Evolutionary conservation across 92 coral and sea anemone species (phyloP).

Genomic region (Galaxea fascicularis): DNA sequence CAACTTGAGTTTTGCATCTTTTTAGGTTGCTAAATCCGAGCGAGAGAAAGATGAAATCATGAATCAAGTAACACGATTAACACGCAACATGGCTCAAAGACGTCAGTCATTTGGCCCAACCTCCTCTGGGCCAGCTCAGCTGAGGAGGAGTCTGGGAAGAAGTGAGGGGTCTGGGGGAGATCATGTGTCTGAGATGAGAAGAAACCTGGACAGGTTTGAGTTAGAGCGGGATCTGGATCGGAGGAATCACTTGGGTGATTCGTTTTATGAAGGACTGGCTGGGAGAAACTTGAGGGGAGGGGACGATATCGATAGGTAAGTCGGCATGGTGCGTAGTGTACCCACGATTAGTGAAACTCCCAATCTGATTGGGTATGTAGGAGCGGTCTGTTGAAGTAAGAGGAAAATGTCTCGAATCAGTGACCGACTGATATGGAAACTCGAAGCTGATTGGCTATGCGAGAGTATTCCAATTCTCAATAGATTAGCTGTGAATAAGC

Average conservation of each 20-base stretch:
- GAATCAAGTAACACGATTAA: conserved; percentile 78
- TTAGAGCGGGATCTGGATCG: conserved; percentile 74
- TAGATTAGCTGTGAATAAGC: no score
- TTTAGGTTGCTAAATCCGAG: conserved; percentile 82
- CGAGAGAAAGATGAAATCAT: conserved; percentile 84
- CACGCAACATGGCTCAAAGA: conserved; percentile 70
- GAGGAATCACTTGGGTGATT: conserved; percentile 57
- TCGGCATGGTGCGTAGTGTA: background rate
- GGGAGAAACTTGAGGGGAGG: conserved; percentile 47
- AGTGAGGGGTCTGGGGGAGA: conserved; percentile 68
- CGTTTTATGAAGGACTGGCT: conserved; percentile 41
- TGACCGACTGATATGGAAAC: no score
- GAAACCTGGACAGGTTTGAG: conserved; percentile 80
- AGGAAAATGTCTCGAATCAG: no score
- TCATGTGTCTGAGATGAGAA: conserved; percentile 68
- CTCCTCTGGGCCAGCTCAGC: conserved; percentile 27
- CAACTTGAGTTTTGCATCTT: background rate
- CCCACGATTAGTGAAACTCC: no score
- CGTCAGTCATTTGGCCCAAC: conserved; percentile 82
- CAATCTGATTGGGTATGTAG: no score
- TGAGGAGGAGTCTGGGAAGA: conserved; percentile 65
- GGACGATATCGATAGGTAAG: conserved; percentile 50
- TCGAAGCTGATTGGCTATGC: no score
- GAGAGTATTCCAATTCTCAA: no score
- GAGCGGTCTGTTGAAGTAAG: no score